phyloP scores from a whole-genome alignment of 1,140 invertebrate genomes.

The Ceratoteleas bidentatus region DNA sequence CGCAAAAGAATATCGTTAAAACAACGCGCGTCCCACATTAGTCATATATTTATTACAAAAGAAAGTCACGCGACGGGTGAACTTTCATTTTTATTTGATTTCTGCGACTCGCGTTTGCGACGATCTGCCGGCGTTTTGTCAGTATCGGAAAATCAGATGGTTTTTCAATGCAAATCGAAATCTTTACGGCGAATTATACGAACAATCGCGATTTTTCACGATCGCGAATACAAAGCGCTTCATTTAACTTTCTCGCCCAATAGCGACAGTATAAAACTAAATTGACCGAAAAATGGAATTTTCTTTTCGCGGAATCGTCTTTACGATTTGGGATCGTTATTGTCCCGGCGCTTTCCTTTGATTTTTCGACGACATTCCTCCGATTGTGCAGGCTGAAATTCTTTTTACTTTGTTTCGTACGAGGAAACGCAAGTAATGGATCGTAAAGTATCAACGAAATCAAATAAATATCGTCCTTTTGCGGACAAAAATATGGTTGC shows the following conservation, averaged over 20 bases:
- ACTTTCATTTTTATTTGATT: slow-evolving; percentile 37
- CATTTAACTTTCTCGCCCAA: slow-evolving; percentile 13
- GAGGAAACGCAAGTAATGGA: too few relatives aligned
- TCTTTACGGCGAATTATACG: too few relatives aligned
- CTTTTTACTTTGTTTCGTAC: too few relatives aligned
- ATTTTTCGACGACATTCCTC: too few relatives aligned
- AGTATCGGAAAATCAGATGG: background rate
- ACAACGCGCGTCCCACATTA: slow-evolving; percentile 14
- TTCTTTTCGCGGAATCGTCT: background rate
- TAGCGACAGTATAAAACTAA: background rate
- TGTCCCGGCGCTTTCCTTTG: too few relatives aligned
- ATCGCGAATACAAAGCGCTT: background rate
- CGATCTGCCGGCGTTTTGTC: too few relatives aligned
- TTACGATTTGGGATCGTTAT: background rate
- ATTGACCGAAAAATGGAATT: background rate
- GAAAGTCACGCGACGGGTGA: slow-evolving; percentile 24
- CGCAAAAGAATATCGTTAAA: slow-evolving; percentile 13
- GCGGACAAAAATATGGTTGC: too few relatives aligned
- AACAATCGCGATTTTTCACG: too few relatives aligned
- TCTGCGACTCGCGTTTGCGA: background rate
- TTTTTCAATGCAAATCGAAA: too few relatives aligned
- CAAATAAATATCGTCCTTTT: too few relatives aligned
- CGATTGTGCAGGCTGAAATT: too few relatives aligned
- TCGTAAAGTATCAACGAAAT: too few relatives aligned
- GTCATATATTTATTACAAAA: slow-evolving; percentile 25